These are phyloP conservation scores for Oreotrochilus melanogaster DNA, from an alignment of 2,113 vertebrate species.

Conservation along the genomic window DNA sequence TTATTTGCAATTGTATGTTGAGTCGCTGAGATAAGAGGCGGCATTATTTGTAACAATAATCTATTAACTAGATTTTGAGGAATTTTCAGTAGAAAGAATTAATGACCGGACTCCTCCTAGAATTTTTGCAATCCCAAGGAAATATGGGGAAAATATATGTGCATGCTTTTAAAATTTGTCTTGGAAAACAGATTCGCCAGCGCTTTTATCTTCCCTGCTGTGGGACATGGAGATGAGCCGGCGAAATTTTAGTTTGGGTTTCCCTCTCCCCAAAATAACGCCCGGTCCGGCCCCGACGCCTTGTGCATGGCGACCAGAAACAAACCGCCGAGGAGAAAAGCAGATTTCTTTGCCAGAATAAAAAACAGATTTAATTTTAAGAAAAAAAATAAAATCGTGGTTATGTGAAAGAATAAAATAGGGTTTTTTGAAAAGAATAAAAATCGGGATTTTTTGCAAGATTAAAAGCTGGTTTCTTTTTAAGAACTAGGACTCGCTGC, in stretches of 20 bases:
- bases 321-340: constrained; percentile 49
- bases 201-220: not conserved
- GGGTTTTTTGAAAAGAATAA: not conserved
- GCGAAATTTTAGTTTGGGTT: not conserved
- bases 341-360: not conserved
- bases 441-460: not conserved
- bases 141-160: not conserved
- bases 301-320: constrained; percentile 1
- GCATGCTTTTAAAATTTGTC: not conserved
- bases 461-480: not conserved
- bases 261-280: not conserved
- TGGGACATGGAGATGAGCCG: not conserved
- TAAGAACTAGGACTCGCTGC: not conserved
- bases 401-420: not conserved
- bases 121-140: not conserved
- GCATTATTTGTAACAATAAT: not conserved
- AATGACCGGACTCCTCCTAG: not conserved
- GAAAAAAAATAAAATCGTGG: not conserved
- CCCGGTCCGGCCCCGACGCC: not conserved
- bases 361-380: not conserved
- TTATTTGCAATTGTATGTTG: not conserved
- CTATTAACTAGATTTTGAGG: not conserved
- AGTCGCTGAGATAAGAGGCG: not conserved
- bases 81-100: constrained; percentile 8
- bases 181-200: constrained; percentile 27